phyloP scores from a whole-genome alignment of 2,888 invertebrate species.

The Halictus quadricinctus region DNA sequence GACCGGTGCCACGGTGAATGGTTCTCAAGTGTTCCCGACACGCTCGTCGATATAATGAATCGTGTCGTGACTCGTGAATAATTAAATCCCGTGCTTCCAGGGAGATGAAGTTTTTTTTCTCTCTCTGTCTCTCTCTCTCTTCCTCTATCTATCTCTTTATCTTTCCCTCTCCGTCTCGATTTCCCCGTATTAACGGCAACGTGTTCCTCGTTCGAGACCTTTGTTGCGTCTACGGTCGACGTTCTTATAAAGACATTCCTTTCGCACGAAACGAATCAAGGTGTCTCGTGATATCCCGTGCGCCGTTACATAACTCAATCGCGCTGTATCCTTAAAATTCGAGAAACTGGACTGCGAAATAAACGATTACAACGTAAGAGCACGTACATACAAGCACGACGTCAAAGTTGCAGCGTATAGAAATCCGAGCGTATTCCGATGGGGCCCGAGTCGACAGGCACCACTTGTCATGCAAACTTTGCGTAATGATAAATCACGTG shows the following conservation, averaged over 20 bases:
- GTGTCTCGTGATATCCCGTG: conserved; percentile 7
- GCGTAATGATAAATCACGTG: conserved; percentile 35
- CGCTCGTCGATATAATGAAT: conserved; percentile 42
- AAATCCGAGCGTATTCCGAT: conserved; percentile 11
- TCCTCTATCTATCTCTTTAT: too few relatives aligned
- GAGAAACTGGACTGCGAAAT: too few relatives aligned
- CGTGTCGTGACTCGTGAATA: conserved; percentile 40
- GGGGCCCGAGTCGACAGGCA: conserved; percentile 18
- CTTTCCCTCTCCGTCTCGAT: neutral
- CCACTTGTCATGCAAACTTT: conserved; percentile 26
- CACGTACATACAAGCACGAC: neutral
- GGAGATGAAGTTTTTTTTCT: conserved; percentile 28
- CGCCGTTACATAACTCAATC: conserved; percentile 4
- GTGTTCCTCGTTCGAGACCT: conserved; percentile 14
- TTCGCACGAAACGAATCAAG: conserved; percentile 5
- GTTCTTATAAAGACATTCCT: conserved; percentile 25
- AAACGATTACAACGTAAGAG: neutral
- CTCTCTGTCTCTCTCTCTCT: neutral
- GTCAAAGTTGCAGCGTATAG: conserved; percentile 14
- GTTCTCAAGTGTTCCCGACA: conserved; percentile 33
- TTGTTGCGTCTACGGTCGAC: conserved; percentile 11
- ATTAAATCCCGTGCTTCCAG: conserved; percentile 35
- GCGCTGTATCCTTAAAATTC: neutral
- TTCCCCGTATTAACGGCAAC: neutral
- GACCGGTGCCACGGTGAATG: conserved; percentile 34